Base-by-base conservation (phyloP, 2,888 invertebrate species). In the Criorhina ranunculi region DNA sequence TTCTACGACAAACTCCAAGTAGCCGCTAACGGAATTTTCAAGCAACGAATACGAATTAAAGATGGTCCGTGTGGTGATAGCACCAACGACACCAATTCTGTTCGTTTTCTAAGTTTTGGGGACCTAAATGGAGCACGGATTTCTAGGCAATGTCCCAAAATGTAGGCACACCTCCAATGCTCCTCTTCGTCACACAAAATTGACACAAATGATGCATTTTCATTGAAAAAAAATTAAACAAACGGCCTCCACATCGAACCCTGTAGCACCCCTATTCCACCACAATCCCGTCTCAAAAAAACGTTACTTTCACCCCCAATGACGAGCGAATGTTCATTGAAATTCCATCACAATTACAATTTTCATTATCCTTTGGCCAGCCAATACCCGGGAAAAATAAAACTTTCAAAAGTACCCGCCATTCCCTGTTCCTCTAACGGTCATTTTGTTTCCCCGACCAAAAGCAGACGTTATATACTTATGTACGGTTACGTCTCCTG, bases 291-390 rank as follows among this genome's bases (percentile, higher is more conserved):
- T 17, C 42, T 31, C 9, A 9, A 12, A 33, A 44, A 53, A 35
- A 77, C 46, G 29, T 66, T 19, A 44, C 40, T 59, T 72, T 59
- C 33, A 9, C 11, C 42, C 40, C 46, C 44, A 44, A 59, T 31
- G 29, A 35, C 35, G 51, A 33, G 12, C 57, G 70, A 51, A 51
- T 24, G 57, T 55, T 69, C 57, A 8, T 55, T 49, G 42, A 66
- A 82, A 69, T 33, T 72, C 72, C 72, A 82, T 77, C 82, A 60
- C 37, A 60, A 77, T 66, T 64, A 60, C 37, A 60, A 77, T 66
- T 64, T 77, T 42, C 66, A 77, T 77, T 72, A 64, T 40, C 35
- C 49, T 53, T 59, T 60, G 40, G n/a, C 11, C 67, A 49, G 49
- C 31, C 49, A 17, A 19, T 24, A 24, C 24, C 24, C 15, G 7